Base-by-base conservation (phyloP, 2,797 vertebrate genomes). In the Mallotus villosus region DNA sequence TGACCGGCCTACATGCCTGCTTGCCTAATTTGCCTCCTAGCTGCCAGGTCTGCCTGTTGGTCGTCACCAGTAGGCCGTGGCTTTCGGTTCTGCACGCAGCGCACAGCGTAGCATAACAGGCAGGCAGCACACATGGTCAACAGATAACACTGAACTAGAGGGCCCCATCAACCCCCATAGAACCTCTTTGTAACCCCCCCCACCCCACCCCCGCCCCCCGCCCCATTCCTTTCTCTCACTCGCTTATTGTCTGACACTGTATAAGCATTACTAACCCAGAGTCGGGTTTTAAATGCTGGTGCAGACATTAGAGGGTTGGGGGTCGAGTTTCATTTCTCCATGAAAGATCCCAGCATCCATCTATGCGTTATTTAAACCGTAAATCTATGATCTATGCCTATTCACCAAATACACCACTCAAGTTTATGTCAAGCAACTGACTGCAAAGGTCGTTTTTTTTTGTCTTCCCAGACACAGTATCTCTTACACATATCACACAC, bases 401-500 rank as follows among this genome's bases (percentile, higher is more conserved):
- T 37, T 63, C 17, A 19, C 29, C 34, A 63, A n/a, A 63, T 63
- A 41, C 17, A 9, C 25, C 16, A 63, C 51, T n/a, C n/a, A 67
- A 29, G 12, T 19, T 21, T 14, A 34, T 34, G 19, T 63, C 57
- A 21, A 62, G 68, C 64, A 41, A 67, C 24, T 55, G 1, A 67
- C 24, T 57, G 1, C 64, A 70, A 51, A 64, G 64, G 29, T 49
- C 34, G 66, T 69, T 77, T 63, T 22, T 37, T 22, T 37, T 21
- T 9, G 21, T 68, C 71, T 74, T 76, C 78, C 82, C 79, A 57
- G 17, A 24, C 22, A 24, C 37, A 57, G 24, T 78, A 74, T 80
- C 72, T 53, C 67, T 74, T 78, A 74, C 70, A n/a, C 57, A 41
- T 11, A 9, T 2, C 14, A 67, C 58, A 3, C 14, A 64, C 58